phyloP scores from a whole-genome alignment of 2,888 invertebrate species.

The Drosophila quinaria region DNA sequence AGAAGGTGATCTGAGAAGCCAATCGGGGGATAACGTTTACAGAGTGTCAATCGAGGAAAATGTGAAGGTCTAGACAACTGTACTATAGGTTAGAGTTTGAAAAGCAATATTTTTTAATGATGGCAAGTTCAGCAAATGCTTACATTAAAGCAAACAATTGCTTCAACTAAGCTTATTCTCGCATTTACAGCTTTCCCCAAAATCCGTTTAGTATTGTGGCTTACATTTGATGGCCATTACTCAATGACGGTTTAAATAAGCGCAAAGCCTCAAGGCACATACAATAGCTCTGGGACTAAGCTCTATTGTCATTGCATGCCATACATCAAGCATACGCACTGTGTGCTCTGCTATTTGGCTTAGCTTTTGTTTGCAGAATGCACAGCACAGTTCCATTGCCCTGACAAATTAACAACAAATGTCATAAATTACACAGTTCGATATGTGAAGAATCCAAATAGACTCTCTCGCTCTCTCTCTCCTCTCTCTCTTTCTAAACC shows the following conservation, averaged over 20 bases:
- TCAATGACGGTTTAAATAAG: constrained; percentile 62
- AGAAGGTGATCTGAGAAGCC: background rate
- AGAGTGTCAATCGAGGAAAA: background rate
- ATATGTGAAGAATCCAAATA: constrained; percentile 34
- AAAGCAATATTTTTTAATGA: background rate
- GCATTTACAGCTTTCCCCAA: constrained; percentile 12
- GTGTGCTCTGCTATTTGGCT: constrained; percentile 54
- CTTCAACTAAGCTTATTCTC: background rate
- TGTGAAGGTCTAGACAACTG: background rate
- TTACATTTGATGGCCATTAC: constrained; percentile 54
- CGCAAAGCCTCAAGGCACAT: constrained; percentile 33
- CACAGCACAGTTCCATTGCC: constrained; percentile 39
- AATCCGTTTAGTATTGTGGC: constrained; percentile 60
- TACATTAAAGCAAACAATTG: constrained; percentile 13
- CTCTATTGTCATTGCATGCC: constrained; percentile 56
- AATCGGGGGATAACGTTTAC: background rate
- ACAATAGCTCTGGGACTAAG: constrained; percentile 17
- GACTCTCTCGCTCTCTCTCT: background rate
- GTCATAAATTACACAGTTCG: constrained; percentile 69
- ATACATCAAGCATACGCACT: constrained; percentile 73
- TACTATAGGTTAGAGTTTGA: background rate
- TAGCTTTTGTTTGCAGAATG: constrained; percentile 47
- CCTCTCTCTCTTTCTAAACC: background rate
- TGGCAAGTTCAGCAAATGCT: background rate
- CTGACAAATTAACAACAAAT: constrained; percentile 78